These are phyloP conservation scores for Triops cancriformis DNA, from an alignment of 1,140 invertebrate species.

Conservation along the genomic window DNA sequence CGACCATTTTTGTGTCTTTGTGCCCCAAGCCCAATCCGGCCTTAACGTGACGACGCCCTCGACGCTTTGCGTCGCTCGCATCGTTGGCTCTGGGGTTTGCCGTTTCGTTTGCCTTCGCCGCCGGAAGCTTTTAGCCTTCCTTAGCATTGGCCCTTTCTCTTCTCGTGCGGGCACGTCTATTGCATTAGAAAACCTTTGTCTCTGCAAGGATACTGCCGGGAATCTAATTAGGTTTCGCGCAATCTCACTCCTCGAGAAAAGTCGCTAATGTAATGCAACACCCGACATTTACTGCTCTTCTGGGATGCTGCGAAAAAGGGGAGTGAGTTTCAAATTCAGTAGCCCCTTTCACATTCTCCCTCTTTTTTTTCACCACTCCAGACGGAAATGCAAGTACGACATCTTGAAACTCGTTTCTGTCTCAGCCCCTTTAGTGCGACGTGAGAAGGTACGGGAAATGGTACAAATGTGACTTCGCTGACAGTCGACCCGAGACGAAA, in stretches of 20 bases:
- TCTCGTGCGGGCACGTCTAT: not conserved
- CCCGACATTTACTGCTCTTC: not conserved
- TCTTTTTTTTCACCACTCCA: not conserved
- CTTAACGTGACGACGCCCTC: not conserved
- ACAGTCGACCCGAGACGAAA: slow-evolving; percentile 12
- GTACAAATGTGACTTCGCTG: not conserved
- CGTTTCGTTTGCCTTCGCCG: not conserved
- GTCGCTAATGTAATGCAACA: not conserved
- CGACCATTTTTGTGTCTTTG: not conserved
- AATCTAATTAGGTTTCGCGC: slow-evolving; percentile 7
- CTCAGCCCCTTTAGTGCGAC: not conserved
- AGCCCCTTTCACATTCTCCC: not conserved
- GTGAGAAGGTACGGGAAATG: not conserved
- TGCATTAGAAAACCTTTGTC: not conserved
- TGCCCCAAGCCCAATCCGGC: not conserved
- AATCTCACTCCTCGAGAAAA: not conserved
- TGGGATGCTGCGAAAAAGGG: not conserved
- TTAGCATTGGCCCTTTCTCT: not conserved
- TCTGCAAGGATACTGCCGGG: not conserved
- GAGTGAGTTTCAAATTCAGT: not conserved
- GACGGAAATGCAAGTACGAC: not conserved
- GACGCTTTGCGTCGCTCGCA: not conserved
- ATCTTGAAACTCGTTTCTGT: slow-evolving; percentile 7
- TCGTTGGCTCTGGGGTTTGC: not conserved
- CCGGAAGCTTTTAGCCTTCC: slow-evolving; percentile 1